These are phyloP conservation scores for Cerceris ruficornis DNA, from an alignment of 2,888 invertebrate species.

Conservation along the genomic window DNA sequence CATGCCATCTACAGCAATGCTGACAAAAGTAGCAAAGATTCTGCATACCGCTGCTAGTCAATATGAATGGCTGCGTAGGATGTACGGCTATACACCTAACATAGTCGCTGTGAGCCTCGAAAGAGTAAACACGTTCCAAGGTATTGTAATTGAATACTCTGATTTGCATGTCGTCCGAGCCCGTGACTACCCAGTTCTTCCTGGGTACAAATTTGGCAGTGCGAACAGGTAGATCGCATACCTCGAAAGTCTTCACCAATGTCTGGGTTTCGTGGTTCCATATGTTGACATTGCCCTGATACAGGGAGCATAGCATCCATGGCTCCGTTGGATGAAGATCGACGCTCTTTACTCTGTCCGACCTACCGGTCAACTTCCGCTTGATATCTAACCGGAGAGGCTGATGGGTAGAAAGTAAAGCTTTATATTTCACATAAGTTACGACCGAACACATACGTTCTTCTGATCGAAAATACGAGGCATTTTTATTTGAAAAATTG, in stretches of 20 bases:
- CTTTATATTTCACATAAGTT: background rate
- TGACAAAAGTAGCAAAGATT: no score
- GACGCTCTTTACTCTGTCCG: conserved; percentile 98
- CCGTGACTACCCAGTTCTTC: conserved; percentile 99
- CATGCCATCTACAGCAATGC: background rate
- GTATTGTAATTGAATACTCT: conserved; percentile 99
- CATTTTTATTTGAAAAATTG: background rate
- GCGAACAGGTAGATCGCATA: conserved; percentile 97
- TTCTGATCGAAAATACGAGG: no score
- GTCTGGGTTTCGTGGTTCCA: conserved; percentile 99
- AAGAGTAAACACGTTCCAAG: conserved; percentile 95
- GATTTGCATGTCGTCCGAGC: conserved; percentile 98
- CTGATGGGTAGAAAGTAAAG: conserved; percentile 81
- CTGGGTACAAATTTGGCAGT: conserved; percentile 97
- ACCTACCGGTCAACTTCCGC: conserved; percentile 97
- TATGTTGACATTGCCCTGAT: conserved; percentile 99
- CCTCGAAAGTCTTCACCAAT: conserved; percentile 94
- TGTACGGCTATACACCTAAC: conserved; percentile 97
- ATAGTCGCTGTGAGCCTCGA: conserved; percentile 99
- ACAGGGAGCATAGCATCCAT: conserved; percentile 99
- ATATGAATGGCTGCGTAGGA: conserved; percentile 97
- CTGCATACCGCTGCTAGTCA: conserved; percentile 96
- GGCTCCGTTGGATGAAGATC: conserved; percentile 99
- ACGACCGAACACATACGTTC: no score
- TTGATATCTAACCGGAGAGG: conserved; percentile 99